A percentile compares a stretch with the other conserved stretches of the same genome.
phyloP scores from a whole-genome alignment of 2,888 invertebrate species.

The Neelides folsomi region DNA sequence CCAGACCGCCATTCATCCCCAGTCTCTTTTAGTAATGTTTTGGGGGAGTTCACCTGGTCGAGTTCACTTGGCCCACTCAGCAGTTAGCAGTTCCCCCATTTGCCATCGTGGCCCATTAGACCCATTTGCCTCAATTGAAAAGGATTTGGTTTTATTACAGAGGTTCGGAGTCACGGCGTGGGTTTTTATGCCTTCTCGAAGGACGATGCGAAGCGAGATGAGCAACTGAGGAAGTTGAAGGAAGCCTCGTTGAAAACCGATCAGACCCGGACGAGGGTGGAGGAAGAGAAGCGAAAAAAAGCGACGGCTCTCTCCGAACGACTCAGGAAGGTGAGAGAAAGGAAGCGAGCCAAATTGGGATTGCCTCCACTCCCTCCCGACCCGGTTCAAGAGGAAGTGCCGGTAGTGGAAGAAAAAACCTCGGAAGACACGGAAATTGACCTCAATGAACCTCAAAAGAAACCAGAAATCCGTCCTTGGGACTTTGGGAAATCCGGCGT shows the following conservation, averaged over 20 bases:
- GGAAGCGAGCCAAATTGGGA: conserved; percentile 34
- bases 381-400: conserved; percentile 17
- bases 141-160: conserved; percentile 39
- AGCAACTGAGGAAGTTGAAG: conserved; percentile 66
- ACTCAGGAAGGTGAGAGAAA: conserved; percentile 39
- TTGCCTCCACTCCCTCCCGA: conserved; percentile 27
- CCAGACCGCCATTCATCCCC: too few relatives aligned
- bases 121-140: too few relatives aligned
- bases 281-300: conserved; percentile 40
- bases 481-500: conserved; percentile 56
- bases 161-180: conserved; percentile 83
- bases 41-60: background rate
- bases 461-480: conserved; percentile 50
- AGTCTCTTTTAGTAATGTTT: too few relatives aligned
- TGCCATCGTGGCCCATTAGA: background rate
- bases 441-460: conserved; percentile 3
- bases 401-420: conserved; percentile 18
- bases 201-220: conserved; percentile 60
- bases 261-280: conserved; percentile 44
- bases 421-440: conserved; percentile 3
- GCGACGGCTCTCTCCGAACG: conserved; percentile 36
- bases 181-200: conserved; percentile 83
- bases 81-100: too few relatives aligned
- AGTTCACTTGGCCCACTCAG: background rate
- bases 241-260: conserved; percentile 58